Percentiles rank a stretch among this genome's conserved stretches.
These are phyloP conservation scores for Mobula birostris DNA, from an alignment of 2,113 vertebrate species.

Conservation along the genomic window DNA sequence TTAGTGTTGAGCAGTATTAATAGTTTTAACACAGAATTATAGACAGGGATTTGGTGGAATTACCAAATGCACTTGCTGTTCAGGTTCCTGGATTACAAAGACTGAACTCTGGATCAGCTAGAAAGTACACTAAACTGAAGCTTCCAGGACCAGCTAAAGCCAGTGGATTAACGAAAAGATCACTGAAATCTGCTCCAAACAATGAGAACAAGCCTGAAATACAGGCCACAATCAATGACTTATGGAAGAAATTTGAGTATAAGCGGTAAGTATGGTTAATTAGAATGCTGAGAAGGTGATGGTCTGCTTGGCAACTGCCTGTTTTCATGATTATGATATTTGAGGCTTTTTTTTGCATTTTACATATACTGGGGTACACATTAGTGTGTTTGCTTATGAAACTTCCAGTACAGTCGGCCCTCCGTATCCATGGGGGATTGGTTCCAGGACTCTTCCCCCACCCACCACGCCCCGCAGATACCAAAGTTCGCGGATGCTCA, in stretches of 20 bases:
- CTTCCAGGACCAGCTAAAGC: slow-evolving; percentile 63
- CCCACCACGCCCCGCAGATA: no score
- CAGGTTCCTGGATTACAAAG: slow-evolving; percentile 72
- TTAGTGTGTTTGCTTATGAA: neutral
- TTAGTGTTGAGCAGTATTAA: neutral
- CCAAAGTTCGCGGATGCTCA: no score
- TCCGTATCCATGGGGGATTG: no score
- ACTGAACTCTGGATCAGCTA: slow-evolving; percentile 46
- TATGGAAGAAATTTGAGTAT: slow-evolving; percentile 85
- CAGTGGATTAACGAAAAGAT: slow-evolving; percentile 75
- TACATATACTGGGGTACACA: neutral
- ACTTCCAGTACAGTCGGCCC: neutral
- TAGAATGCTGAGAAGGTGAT: neutral
- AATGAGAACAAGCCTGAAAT: slow-evolving; percentile 73
- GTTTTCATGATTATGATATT: neutral
- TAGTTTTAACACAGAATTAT: neutral
- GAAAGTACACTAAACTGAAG: slow-evolving; percentile 51
- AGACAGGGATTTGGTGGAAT: neutral
- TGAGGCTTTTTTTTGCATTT: neutral
- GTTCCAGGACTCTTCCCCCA: no score
- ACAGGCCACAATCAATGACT: slow-evolving; percentile 73
- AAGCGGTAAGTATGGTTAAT: slow-evolving; percentile 61
- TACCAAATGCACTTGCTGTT: slow-evolving; percentile 24
- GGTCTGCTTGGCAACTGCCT: neutral
- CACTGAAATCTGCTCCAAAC: slow-evolving; percentile 44